Conservation (phyloP, 2,888 invertebrate genomes). For the Diarsia brunnea region DNA sequence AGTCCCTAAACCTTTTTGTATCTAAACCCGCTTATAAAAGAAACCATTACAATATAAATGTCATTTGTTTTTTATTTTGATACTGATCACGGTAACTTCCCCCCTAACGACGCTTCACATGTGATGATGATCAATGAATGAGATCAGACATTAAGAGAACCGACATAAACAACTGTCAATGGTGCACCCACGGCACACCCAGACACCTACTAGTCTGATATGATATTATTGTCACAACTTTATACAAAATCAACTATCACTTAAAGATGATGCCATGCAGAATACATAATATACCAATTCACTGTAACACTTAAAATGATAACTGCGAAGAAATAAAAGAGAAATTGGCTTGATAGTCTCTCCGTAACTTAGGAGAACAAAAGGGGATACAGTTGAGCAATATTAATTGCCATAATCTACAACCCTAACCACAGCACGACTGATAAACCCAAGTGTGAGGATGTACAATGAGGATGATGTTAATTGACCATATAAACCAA, state of each 20-base stretch:
- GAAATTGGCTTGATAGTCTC: slow-evolving; percentile 33
- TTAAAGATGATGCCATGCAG: slow-evolving; percentile 42
- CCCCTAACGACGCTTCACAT: slow-evolving; percentile 38
- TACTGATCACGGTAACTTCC: slow-evolving; percentile 60
- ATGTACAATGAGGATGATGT: slow-evolving; percentile 60
- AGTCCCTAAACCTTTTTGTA: slow-evolving; percentile 12
- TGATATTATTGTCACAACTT: slow-evolving; percentile 77
- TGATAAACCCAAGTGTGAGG: slow-evolving; percentile 53
- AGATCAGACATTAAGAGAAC: slow-evolving; percentile 70
- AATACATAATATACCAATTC: slow-evolving; percentile 32
- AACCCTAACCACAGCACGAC: slow-evolving; percentile 47
- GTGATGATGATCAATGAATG: slow-evolving; percentile 70
- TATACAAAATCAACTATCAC: slow-evolving; percentile 65
- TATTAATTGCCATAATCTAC: slow-evolving; percentile 53
- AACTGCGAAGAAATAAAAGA: slow-evolving; percentile 23
- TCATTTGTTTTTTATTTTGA: slow-evolving; percentile 51
- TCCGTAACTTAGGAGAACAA: slow-evolving; percentile 32
- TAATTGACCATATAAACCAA: slow-evolving; percentile 64
- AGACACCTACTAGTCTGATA: slow-evolving; percentile 70
- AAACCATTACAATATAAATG: slow-evolving; percentile 49
- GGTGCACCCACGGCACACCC: slow-evolving; percentile 37
- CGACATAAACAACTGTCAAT: slow-evolving; percentile 44
- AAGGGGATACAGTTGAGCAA: slow-evolving; percentile 59
- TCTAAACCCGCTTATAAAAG: slow-evolving; percentile 33
- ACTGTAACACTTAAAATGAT: slow-evolving; percentile 15